phyloP scores from a whole-genome alignment of 2,888 invertebrate genomes.

The Bibio marci region DNA sequence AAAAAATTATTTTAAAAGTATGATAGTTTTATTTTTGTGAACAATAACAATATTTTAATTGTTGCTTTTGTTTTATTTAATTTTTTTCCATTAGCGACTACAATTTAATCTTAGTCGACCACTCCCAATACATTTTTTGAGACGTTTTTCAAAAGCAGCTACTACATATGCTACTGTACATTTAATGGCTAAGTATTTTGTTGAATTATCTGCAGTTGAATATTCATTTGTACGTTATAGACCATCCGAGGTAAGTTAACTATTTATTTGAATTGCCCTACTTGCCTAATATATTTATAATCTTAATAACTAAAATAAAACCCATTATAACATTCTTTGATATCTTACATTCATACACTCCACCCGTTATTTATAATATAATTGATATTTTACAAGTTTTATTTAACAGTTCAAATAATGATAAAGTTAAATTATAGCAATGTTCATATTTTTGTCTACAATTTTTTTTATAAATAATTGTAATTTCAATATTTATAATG shows the following conservation, averaged over 20 bases:
- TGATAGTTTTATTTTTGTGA: conserved; percentile 22
- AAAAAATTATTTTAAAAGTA: conserved; percentile 50
- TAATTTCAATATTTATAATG: no score
- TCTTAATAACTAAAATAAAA: no score
- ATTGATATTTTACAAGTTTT: no score
- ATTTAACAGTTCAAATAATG: no score
- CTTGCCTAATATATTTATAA: no score
- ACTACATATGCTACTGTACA: conserved; percentile 48
- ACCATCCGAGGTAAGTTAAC: conserved; percentile 65
- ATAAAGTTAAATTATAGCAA: no score
- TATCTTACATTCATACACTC: no score
- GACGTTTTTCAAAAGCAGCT: conserved; percentile 52
- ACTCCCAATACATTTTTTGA: conserved; percentile 71
- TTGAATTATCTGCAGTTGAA: conserved; percentile 69
- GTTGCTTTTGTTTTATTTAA: not conserved
- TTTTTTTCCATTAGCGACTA: conserved; percentile 30
- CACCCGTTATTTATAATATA: no score
- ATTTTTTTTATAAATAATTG: no score
- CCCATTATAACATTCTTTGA: no score
- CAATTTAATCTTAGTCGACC: conserved; percentile 74
- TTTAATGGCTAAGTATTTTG: conserved; percentile 75
- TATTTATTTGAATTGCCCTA: no score
- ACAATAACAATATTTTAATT: not conserved
- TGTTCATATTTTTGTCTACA: no score
- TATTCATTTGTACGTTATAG: conserved; percentile 59